Evolutionary conservation across 2,888 invertebrate species (phyloP), one percentile per base, ranked within the genome.

Genomic region (Drosophila merina): DNA sequence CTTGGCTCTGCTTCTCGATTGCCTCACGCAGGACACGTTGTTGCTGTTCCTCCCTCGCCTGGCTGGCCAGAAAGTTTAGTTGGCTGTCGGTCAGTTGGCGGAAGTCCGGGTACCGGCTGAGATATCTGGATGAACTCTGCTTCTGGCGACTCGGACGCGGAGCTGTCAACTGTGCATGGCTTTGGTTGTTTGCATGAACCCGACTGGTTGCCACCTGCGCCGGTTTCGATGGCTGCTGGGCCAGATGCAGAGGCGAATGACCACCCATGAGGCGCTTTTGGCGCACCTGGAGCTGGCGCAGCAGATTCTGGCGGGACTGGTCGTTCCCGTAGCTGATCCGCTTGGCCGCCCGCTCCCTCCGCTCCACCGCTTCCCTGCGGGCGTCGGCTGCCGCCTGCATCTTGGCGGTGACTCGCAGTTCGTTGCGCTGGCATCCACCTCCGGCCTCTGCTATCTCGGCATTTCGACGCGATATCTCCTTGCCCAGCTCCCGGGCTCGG

Each of bases 251-350:
- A 5, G 40, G 40, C 8, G 40, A 42, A 8, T 42, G 40, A n/a
- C 26, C 58, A 7, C 36, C 36, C 0, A n/a, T 14, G 0, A 52
- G 49, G 0, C 77, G 75, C 0, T 70, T 70, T 59, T 59, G 57
- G 1, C 70, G 60, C 1, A 67, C 57, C 47, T 48, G 66, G 6
- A 55, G 50, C 0, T 85, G 55, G 8, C 89, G 89, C 20, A 79
- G 64, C 12, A 83, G 62, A 40, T 90, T 90, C 28, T 72, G 77
- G 1, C 78, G 76, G 3, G 89, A 89, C 28, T 79, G 79, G 1
- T 80, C 79, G 56, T 89, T 89, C 47, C 90, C 89, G 28, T 89
- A 89, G 38, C 72, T 76, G 6, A 76, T 80, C 20, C 89, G 86
- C 3, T 79, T 80, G 5, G 75, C 77, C 0, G 77, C 72, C 4